Conservation (phyloP, 92 coral and sea anemone genomes). For the Epizoanthus rinbou region DNA sequence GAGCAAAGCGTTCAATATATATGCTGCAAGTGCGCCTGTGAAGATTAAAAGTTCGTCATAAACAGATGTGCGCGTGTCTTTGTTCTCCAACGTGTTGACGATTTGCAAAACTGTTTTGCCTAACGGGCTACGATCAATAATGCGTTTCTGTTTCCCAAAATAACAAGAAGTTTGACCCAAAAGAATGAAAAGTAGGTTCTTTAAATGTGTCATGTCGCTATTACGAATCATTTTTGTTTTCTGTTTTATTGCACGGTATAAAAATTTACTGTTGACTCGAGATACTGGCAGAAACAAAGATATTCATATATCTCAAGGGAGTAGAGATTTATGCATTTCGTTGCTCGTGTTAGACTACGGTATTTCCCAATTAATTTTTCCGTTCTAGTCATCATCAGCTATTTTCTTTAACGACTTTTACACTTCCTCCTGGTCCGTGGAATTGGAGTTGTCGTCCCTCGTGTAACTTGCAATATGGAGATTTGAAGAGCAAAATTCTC, state of each 20-base stretch:
- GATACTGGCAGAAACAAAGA: constrained; percentile 23
- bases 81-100: constrained; percentile 20
- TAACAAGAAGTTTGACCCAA: constrained; percentile 15
- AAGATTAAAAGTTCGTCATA: constrained; percentile 18
- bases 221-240: constrained; percentile 18
- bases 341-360: no score
- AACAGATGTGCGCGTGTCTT: constrained; percentile 22
- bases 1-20: constrained; percentile 20
- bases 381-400: no score
- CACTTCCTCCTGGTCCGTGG: no score
- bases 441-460: no score
- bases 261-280: constrained; percentile 14
- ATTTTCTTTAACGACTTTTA: no score
- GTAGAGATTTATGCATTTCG: no score
- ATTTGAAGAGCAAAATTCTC: no score
- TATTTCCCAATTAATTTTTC: no score
- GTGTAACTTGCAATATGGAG: no score
- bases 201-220: constrained; percentile 18
- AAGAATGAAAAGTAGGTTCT: constrained; percentile 15
- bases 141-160: constrained; percentile 13
- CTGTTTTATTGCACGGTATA: constrained; percentile 17
- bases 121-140: constrained; percentile 1
- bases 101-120: constrained; percentile 15
- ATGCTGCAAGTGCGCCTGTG: constrained; percentile 22
- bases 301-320: constrained; percentile 19